Base-by-base conservation (phyloP, 2,113 vertebrate species). In the Zingel zingel region DNA sequence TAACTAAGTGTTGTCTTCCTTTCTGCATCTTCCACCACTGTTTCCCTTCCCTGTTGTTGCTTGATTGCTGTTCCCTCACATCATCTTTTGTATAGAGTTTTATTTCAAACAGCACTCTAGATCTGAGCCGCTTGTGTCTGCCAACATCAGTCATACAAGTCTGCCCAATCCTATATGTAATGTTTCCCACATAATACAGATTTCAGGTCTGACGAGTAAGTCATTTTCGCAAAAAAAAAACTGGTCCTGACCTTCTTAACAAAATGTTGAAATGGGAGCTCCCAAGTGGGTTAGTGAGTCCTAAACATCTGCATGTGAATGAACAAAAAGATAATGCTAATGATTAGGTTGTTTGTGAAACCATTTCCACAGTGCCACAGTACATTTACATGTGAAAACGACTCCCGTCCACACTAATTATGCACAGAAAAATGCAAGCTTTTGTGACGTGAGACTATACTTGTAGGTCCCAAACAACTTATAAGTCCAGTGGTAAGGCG, bases 1-100 rank as follows among this genome's bases (percentile, higher is more conserved):
- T 69, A 73, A 78, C 51, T 77, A 74, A 72, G 74, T 74, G 65
- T 81, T 57, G 45, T 76, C 80, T 87, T 87, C 57, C 80, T 84
- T 47, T 83, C 65, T 78, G 45, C 3, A 16, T 83, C 43, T 74
- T 78, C 59, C 47, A 63, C 48, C 61, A 57, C 56, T 10, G 21
- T 74, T 71, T 51, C 51, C 21, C 70, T 79, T 3, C n/a, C 51
- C 57, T 54, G 59, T 70, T 58, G 23, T 21, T 58, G 16, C 59
- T 63, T 53, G 7, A 59, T 50, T 72, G 48, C 16, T 77, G 47
- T 74, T 79, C 5, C 18, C 18, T 54, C 39, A 43, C 9, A 43
- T 39, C 39, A 39, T 43, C 39, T 43, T 39, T 39, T 39, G 8
- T 39, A 9, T 39, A 39, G 36, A 39, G 36, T 39, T 27, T 11